These are phyloP conservation scores for Tetraneura akinire DNA, from an alignment of 1,140 invertebrate species.

Conservation along the genomic window DNA sequence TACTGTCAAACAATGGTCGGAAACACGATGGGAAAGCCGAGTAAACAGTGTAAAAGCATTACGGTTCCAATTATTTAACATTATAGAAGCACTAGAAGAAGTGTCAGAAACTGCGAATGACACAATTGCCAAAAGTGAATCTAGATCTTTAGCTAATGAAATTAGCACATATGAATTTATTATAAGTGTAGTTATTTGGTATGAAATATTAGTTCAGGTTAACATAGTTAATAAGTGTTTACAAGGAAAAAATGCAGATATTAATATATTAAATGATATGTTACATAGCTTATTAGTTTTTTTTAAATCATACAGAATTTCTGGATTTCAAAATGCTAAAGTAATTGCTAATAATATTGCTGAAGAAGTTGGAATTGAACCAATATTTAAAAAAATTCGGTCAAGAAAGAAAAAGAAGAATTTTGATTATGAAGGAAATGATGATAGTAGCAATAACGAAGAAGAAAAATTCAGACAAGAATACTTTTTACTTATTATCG, in stretches of 20 bases:
- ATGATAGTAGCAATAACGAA: background rate
- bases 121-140: background rate
- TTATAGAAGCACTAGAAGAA: background rate
- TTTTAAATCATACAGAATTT: background rate
- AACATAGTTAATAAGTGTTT: too few relatives aligned
- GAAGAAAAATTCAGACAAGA: too few relatives aligned
- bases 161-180: background rate
- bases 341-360: background rate
- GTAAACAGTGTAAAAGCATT: background rate
- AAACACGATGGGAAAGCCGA: background rate
- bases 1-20: slow-evolving; percentile 3
- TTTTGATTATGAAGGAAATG: background rate
- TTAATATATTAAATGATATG: too few relatives aligned
- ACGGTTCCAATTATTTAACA: background rate
- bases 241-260: too few relatives aligned
- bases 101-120: background rate
- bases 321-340: background rate
- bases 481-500: too few relatives aligned
- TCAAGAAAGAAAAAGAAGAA: background rate
- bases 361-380: background rate
- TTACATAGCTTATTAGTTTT: too few relatives aligned
- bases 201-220: slow-evolving; percentile 4
- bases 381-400: background rate
- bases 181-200: background rate
- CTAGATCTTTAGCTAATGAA: background rate